These are phyloP conservation scores for Anarsia innoxiella DNA, from an alignment of 2,888 invertebrate genomes.

Conservation along the genomic window DNA sequence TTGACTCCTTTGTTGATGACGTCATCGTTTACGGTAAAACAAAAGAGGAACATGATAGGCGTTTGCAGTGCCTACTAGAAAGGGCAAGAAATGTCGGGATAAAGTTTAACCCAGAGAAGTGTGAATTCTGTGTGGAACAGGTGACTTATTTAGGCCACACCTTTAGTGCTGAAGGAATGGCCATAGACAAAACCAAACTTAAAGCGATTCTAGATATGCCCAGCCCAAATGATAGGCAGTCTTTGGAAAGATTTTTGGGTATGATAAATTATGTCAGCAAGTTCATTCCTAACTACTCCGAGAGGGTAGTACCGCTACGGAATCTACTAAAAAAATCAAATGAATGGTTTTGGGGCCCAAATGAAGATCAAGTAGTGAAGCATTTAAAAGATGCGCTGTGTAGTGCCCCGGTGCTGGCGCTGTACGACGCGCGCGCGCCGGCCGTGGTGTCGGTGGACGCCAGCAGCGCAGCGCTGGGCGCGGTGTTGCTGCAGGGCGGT, in stretches of 20 bases:
- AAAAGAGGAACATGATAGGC: constrained; percentile 13
- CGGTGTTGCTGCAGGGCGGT: constrained; percentile 20
- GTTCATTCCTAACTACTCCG: constrained; percentile 24
- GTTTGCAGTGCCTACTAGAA: constrained; percentile 12
- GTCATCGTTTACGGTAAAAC: constrained; percentile 15
- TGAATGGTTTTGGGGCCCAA: constrained; percentile 18
- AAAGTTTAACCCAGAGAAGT: constrained; percentile 18
- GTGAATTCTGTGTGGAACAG: constrained; percentile 12
- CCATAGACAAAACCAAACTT: constrained; percentile 10
- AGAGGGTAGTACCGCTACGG: constrained; percentile 9
- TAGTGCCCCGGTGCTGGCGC: constrained; percentile 16
- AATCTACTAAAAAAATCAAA: constrained; percentile 18
- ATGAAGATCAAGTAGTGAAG: constrained; percentile 5
- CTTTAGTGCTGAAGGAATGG: constrained; percentile 7
- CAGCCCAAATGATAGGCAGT: constrained; percentile 11
- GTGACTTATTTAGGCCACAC: constrained; percentile 12
- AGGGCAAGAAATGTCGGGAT: constrained; percentile 15
- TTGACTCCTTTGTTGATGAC: constrained; percentile 13
- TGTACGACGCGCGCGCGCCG: constrained; percentile 10
- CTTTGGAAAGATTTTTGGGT: constrained; percentile 22
- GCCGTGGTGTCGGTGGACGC: constrained; percentile 23
- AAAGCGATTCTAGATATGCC: constrained; percentile 20
- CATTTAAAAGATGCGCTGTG: constrained; percentile 12
- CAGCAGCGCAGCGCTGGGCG: constrained; percentile 16
- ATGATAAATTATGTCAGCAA: constrained; percentile 22